These are phyloP conservation scores for Thyatira batis DNA, from an alignment of 2,888 invertebrate species.

Conservation along the genomic window DNA sequence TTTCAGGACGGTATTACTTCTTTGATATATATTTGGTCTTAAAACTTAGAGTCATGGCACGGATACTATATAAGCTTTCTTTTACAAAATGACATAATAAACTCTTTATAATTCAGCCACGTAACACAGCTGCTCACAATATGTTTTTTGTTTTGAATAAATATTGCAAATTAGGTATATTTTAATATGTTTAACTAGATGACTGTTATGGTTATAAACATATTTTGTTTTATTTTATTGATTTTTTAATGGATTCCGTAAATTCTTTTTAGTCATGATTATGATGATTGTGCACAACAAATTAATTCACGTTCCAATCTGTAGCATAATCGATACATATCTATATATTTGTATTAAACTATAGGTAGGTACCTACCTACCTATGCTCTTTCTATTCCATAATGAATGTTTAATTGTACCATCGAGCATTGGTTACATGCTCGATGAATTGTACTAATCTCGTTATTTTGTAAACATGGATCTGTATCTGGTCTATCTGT, in stretches of 20 bases:
- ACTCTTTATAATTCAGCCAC: conserved; percentile 24
- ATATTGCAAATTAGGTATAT: conserved; percentile 23
- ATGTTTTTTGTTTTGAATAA: conserved; percentile 28
- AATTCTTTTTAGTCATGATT: neutral
- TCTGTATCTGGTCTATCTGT: too few species aligned
- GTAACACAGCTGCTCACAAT: conserved; percentile 30
- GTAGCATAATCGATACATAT: neutral
- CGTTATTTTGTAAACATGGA: too few species aligned
- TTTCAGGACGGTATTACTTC: neutral
- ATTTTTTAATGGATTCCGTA: neutral
- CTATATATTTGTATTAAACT: too few species aligned
- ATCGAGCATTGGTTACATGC: too few species aligned
- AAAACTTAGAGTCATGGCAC: neutral
- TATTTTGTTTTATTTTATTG: neutral
- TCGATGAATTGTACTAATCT: too few species aligned
- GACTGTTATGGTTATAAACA: conserved; percentile 13
- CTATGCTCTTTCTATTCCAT: too few species aligned
- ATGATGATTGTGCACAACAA: neutral
- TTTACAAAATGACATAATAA: conserved; percentile 33
- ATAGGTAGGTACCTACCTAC: too few species aligned
- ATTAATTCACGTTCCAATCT: neutral
- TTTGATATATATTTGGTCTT: neutral
- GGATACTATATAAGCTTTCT: conserved; percentile 28
- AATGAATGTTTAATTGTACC: too few species aligned
- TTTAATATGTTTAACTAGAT: conserved; percentile 8